Evolutionary conservation across 92 coral and sea anemone genomes (phyloP), one percentile per base, ranked within the genome.

Genomic region (Actinostola sp.): DNA sequence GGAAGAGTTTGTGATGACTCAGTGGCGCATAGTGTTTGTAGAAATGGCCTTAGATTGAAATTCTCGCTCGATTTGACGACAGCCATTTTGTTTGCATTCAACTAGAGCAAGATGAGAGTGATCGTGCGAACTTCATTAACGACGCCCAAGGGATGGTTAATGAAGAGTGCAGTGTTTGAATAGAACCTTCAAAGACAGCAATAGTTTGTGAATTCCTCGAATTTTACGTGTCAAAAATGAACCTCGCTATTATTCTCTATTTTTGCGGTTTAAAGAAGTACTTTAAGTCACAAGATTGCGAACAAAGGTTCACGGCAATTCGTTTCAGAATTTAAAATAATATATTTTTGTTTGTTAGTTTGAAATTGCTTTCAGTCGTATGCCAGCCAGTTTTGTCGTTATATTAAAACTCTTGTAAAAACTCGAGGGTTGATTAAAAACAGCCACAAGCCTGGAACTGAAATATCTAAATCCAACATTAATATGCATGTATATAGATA

Each of bases 71-170:
- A 73, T 8, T n/a, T 39, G 61, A 32, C 61, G 79, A 51, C 72
- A 50, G 81, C 65, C 81, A 63, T 75, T 64, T 75, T 75, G 71
- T 75, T 66, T 63, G 25, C 41, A 75, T 61, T 29, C 61, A 75
- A 75, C 63, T 64, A 75, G 36, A 75, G 39, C 48, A 28, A 39
- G 52, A 31, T 25, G 52, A 27, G 21, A 21, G 54, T 24, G 59
- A 34, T 52, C 25, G 61, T 68, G 31, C 44, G 43, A 48, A 68
- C 28, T 68, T 68, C 62, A 68, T 68, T 68, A 68, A 50, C 33
- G 46, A 68, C 74, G 63, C 74, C 19, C 61, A 16, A 56, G 20
- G 43, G 51, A 68, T 27, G 46, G 74, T 49, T 68, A 68, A 68
- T 68, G 62, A 68, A 68, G 74, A 32, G 49, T 20, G 9, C 30